These are phyloP conservation scores for Phyllotreta cruciferae DNA, from an alignment of 2,888 invertebrate genomes.

Conservation along the genomic window DNA sequence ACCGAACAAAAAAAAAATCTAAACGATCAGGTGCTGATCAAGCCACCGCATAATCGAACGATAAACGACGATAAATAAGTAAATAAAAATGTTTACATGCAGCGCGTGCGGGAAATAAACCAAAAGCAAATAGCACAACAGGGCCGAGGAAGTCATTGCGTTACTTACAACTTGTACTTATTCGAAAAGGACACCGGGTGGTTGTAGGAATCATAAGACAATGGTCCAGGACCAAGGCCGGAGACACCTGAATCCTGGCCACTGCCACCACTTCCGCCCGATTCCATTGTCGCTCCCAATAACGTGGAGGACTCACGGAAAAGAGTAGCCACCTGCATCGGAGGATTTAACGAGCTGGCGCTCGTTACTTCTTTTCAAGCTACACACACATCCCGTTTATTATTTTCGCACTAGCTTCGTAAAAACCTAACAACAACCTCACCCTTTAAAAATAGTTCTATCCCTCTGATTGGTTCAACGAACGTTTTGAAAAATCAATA, in stretches of 20 bases:
- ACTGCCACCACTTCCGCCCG: slow-evolving; percentile 60
- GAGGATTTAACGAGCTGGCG: slow-evolving; percentile 54
- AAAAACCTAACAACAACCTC: slow-evolving; percentile 63
- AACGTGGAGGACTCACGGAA: slow-evolving; percentile 73
- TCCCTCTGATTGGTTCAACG: slow-evolving; percentile 63
- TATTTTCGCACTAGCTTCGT: slow-evolving; percentile 53
- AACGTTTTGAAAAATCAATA: slow-evolving; percentile 73
- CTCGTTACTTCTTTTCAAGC: slow-evolving; percentile 48
- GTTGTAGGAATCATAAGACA: slow-evolving; percentile 57
- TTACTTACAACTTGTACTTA: slow-evolving; percentile 61
- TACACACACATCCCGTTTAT: slow-evolving; percentile 51
- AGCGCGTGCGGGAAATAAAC: slow-evolving; percentile 45
- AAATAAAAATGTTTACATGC: slow-evolving; percentile 50
- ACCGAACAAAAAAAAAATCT: too few species aligned
- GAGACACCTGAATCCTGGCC: slow-evolving; percentile 57
- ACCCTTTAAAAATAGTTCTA: slow-evolving; percentile 64
- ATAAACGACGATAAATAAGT: slow-evolving; percentile 34
- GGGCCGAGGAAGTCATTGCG: slow-evolving; percentile 37
- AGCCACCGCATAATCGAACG: neutral
- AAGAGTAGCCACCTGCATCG: slow-evolving; percentile 73
- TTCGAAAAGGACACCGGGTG: slow-evolving; percentile 59
- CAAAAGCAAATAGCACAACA: slow-evolving; percentile 35
- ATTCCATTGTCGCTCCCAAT: slow-evolving; percentile 69
- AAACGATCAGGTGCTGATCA: slow-evolving; percentile 30
- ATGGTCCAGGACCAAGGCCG: slow-evolving; percentile 52